A percentile compares a stretch with the other conserved stretches of the same genome.
Conservation (phyloP, 2,888 invertebrate species). For the Craniophora ligustri region DNA sequence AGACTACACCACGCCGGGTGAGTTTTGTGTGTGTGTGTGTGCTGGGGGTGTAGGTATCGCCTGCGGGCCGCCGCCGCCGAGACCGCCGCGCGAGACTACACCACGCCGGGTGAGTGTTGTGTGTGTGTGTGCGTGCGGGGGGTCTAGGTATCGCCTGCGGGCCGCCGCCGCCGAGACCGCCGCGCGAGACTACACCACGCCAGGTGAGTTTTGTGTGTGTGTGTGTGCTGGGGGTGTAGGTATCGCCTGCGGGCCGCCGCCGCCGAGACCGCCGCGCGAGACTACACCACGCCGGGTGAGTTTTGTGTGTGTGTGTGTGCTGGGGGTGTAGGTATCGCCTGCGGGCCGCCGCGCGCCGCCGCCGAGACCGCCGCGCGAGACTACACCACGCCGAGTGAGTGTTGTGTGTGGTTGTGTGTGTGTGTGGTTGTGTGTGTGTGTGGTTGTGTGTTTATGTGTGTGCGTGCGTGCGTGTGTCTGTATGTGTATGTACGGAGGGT, state of each 20-base stretch:
- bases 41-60: slow-evolving; percentile 77
- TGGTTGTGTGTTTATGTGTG: too few relatives aligned
- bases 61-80: slow-evolving; percentile 74
- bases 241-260: slow-evolving; percentile 74
- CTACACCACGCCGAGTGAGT: slow-evolving; percentile 68
- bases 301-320: too few relatives aligned
- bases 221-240: slow-evolving; percentile 75
- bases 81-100: slow-evolving; percentile 69
- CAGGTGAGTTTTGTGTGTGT: too few relatives aligned
- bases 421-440: too few relatives aligned
- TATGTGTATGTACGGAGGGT: too few relatives aligned
- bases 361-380: slow-evolving; percentile 75
- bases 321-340: slow-evolving; percentile 75
- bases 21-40: too few relatives aligned
- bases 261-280: slow-evolving; percentile 73
- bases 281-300: slow-evolving; percentile 69
- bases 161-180: slow-evolving; percentile 75
- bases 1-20: too few relatives aligned
- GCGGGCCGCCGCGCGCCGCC: slow-evolving; percentile 75
- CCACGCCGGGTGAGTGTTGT: slow-evolving; percentile 70
- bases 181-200: slow-evolving; percentile 65
- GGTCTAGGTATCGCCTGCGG: slow-evolving; percentile 74
- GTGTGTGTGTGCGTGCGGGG: slow-evolving; percentile 72
- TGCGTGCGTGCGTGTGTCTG: too few relatives aligned
- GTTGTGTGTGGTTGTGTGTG: too few relatives aligned